Conservation (phyloP, 2,113 vertebrate species). For the Ginglymostoma cirratum region DNA sequence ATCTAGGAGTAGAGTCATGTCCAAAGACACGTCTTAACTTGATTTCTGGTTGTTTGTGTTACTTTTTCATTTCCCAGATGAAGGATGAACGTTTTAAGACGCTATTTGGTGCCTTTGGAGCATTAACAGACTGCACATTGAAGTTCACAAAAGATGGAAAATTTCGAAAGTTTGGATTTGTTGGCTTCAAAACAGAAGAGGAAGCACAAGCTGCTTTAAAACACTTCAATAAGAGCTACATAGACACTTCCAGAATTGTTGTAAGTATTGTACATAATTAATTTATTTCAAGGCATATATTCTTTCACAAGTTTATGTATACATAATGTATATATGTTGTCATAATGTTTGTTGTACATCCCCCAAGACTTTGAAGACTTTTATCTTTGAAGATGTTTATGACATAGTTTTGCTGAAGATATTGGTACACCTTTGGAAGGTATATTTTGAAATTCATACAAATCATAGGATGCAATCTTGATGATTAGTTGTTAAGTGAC, state of each 20-base stretch:
- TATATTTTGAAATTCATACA: not conserved
- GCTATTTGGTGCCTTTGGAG: slow-evolving; percentile 77
- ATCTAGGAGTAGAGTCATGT: not conserved
- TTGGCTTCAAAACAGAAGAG: slow-evolving; percentile 80
- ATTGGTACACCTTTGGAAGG: not conserved
- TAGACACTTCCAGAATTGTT: slow-evolving; percentile 78
- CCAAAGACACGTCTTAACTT: not conserved
- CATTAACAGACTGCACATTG: slow-evolving; percentile 77
- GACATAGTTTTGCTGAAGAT: not conserved
- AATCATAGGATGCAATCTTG: not conserved
- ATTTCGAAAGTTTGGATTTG: slow-evolving; percentile 90
- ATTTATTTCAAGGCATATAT: accelerated
- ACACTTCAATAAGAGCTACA: slow-evolving; percentile 82
- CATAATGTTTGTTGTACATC: not conserved
- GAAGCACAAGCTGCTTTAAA: slow-evolving; percentile 67
- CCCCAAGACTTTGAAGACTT: too few relatives aligned
- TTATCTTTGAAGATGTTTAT: not conserved
- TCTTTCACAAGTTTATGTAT: not conserved
- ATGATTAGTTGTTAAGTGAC: not conserved
- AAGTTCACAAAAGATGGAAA: slow-evolving; percentile 90
- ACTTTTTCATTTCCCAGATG: slow-evolving; percentile 60
- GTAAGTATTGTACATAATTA: slow-evolving; percentile 51
- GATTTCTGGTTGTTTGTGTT: not conserved
- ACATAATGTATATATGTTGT: not conserved
- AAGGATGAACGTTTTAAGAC: slow-evolving; percentile 80